phyloP scores from a whole-genome alignment of 2,113 vertebrate genomes.

The Tricholaema leucomelas region DNA sequence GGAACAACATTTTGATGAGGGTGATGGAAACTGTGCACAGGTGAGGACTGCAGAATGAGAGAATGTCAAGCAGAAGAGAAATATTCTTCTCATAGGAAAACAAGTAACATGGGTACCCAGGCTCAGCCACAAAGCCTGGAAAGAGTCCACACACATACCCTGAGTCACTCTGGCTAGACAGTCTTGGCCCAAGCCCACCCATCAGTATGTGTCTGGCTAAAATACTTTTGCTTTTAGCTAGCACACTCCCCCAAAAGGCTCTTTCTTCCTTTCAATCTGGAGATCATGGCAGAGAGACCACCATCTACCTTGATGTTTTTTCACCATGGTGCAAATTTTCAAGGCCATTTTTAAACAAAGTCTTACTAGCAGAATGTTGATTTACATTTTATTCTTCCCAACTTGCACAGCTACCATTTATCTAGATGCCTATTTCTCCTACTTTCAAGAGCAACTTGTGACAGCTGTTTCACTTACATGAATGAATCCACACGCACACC shows the following conservation, averaged over 20 bases:
- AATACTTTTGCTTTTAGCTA: too few species aligned
- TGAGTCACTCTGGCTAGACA: too few species aligned
- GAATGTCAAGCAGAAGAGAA: not conserved
- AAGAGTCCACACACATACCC: too few species aligned
- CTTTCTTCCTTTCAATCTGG: too few species aligned
- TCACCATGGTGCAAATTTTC: not conserved
- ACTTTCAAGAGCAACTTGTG: not conserved
- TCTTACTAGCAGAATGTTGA: not conserved
- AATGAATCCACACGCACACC: not conserved
- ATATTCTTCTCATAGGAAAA: not conserved
- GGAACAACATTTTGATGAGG: too few species aligned
- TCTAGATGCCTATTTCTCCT: not conserved
- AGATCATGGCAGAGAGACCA: not conserved
- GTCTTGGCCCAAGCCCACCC: rapidly evolving
- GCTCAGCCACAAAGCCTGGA: not conserved
- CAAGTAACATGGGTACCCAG: not conserved
- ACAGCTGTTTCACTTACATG: not conserved
- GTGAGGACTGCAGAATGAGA: not conserved
- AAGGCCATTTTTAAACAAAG: not conserved
- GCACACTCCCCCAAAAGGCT: too few species aligned
- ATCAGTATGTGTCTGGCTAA: too few species aligned
- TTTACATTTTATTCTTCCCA: not conserved
- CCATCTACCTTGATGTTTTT: not conserved
- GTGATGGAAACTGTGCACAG: not conserved
- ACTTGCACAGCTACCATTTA: not conserved